Evolutionary conservation across 2,888 invertebrate species (phyloP).

Genomic region (Troides aeacus): DNA sequence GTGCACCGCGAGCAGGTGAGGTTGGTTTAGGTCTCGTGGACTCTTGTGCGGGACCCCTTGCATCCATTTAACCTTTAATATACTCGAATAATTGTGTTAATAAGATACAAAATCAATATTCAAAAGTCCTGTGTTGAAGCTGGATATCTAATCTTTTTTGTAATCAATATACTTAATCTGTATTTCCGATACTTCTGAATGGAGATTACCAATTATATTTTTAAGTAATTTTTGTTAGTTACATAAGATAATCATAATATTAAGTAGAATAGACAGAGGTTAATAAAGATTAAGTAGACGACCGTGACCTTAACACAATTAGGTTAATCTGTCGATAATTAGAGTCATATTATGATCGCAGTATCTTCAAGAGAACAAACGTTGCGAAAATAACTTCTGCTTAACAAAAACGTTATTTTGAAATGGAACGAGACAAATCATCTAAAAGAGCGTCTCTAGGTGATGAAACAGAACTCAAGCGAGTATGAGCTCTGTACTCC

Average conservation of each 20-base stretch:
- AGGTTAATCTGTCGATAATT: conserved; percentile 15
- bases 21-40: too few species aligned
- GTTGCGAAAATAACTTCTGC: conserved; percentile 57
- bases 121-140: too few species aligned
- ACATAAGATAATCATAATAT: background rate
- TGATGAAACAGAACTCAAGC: conserved; percentile 33
- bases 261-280: background rate
- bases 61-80: too few species aligned
- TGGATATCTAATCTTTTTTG: too few species aligned
- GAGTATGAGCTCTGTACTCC: conserved; percentile 36
- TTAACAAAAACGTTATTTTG: conserved; percentile 50
- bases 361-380: conserved; percentile 24
- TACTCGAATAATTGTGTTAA: too few species aligned
- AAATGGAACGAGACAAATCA: conserved; percentile 72
- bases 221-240: too few species aligned
- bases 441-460: conserved; percentile 50
- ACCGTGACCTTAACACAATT: conserved; percentile 26
- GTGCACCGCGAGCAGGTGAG: too few species aligned
- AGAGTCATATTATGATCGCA: conserved; percentile 12
- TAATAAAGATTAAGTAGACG: background rate
- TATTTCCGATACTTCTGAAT: too few species aligned
- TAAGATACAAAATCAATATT: too few species aligned
- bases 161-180: too few species aligned
- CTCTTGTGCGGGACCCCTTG: too few species aligned
- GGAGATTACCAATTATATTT: too few species aligned